These are phyloP conservation scores for Sphecodes monilicornis DNA, from an alignment of 2,888 invertebrate species.

Conservation along the genomic window DNA sequence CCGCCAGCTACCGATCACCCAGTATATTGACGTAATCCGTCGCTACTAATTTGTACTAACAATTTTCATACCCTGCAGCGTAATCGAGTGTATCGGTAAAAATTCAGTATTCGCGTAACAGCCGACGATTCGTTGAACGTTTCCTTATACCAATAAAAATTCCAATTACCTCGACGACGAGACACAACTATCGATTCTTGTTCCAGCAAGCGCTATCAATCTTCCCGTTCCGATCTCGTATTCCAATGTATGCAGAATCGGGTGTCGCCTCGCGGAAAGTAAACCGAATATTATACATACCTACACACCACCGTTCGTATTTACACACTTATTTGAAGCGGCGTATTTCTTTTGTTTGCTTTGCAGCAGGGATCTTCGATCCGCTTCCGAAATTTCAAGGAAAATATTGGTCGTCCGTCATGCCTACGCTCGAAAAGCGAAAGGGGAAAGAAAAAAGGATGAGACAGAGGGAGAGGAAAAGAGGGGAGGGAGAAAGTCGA, in stretches of 20 bases:
- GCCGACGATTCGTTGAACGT: not conserved
- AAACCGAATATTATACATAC: constrained; percentile 42
- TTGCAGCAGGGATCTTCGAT: not conserved
- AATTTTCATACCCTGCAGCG: not conserved
- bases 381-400: constrained; percentile 22
- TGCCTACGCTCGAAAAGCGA: not conserved
- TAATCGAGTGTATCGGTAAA: not conserved
- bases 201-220: constrained; percentile 19
- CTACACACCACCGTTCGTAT: constrained; percentile 9
- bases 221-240: constrained; percentile 14
- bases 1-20: not conserved
- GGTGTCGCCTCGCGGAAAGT: constrained; percentile 12
- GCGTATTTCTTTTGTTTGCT: constrained; percentile 25
- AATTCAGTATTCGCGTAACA: not conserved
- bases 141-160: constrained; percentile 11
- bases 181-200: not conserved
- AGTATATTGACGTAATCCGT: not conserved
- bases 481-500: not conserved
- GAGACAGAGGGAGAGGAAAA: not conserved
- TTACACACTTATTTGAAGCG: constrained; percentile 31
- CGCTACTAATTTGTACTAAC: not conserved
- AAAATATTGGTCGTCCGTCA: constrained; percentile 2
- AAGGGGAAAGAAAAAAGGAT: not conserved
- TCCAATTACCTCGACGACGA: constrained; percentile 2
- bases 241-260: constrained; percentile 18